Percentiles rank a stretch among this genome's conserved stretches.
Evolutionary conservation across 2,797 vertebrate genomes (phyloP).

Genomic region (Myotis findleyi): DNA sequence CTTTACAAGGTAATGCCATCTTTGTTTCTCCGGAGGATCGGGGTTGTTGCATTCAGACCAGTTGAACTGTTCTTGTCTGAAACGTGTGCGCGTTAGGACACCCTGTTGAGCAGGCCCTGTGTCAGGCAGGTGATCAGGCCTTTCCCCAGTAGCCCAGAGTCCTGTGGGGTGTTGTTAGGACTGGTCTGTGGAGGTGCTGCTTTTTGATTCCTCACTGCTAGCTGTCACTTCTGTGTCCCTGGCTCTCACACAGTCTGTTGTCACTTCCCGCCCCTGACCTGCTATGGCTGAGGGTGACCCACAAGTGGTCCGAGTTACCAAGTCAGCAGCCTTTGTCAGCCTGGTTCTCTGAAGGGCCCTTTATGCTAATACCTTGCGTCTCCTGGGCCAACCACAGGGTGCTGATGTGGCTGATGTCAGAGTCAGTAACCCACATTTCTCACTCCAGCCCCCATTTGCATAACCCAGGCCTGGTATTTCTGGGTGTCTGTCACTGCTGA

Average conservation of each 20-base stretch:
- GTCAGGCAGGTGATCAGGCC: fast-evolving
- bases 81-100: neutral
- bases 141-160: neutral
- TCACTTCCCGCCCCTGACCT: neutral
- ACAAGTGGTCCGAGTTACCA: neutral
- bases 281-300: neutral
- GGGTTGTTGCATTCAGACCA: neutral
- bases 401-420: neutral
- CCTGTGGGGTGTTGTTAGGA: neutral
- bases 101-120: neutral
- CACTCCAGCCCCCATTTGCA: fast-evolving
- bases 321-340: neutral
- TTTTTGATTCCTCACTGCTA: neutral
- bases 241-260: neutral
- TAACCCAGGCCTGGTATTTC: neutral
- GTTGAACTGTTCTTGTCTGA: neutral
- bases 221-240: neutral
- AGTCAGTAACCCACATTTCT: neutral
- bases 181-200: neutral
- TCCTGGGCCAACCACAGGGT: neutral
- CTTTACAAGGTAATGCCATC: constrained; percentile 90
- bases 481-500: neutral
- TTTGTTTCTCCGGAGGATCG: neutral
- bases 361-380: fast-evolving
- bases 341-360: neutral